Evolutionary conservation across 2,797 vertebrate genomes (phyloP), one percentile per base, ranked within the genome.

Genomic region (Hydrophis major): DNA sequence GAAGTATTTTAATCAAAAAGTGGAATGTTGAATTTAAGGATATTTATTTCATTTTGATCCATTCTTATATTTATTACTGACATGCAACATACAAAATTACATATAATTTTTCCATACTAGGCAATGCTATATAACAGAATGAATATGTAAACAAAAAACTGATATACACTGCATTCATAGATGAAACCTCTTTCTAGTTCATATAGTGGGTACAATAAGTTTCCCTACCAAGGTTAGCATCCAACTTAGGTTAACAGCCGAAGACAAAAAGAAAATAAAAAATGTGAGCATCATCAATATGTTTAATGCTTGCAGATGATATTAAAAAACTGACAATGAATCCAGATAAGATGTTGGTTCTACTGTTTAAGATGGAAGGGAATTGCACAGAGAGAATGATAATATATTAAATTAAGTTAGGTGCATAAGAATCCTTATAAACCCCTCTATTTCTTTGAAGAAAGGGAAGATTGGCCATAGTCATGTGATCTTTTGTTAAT

Each of bases 21-120:
- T 91, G 88, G 69, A 93, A 92, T 28, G 66, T 86, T 86, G 94
- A 95, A 94, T 95, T 94, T 94, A 94, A 92, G 88, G 88, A 95
- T 91, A 93, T 91, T 94, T 93, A 90, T 63, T 93, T 92, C 92
- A 95, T 5, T 87, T 94, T 94, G 92, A 96, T 94, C 89, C 88
- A 56, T 37, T 88, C 60, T 92, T 95, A 93, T 91, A 92, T 91
- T 7, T 0, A 59, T 86, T 92, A 88, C 95, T 25, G 89, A 89
- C 95, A 4, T 91, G 50, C 42, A 93, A 96, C 93, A 47, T 47
- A 47, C 42, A 83, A 47, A 83, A 83, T 83, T 93, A 94, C 0
- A 93, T 16, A 28, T 27, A 88, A 93, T 93, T 90, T 7, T 88
- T 47, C 88, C 92, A 91, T 16, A 69, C 89, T 25, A 94, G 57